A percentile compares a stretch with the other conserved stretches of the same genome.
Conservation (phyloP, 1,140 invertebrate species). For the Drosophila mayri region DNA sequence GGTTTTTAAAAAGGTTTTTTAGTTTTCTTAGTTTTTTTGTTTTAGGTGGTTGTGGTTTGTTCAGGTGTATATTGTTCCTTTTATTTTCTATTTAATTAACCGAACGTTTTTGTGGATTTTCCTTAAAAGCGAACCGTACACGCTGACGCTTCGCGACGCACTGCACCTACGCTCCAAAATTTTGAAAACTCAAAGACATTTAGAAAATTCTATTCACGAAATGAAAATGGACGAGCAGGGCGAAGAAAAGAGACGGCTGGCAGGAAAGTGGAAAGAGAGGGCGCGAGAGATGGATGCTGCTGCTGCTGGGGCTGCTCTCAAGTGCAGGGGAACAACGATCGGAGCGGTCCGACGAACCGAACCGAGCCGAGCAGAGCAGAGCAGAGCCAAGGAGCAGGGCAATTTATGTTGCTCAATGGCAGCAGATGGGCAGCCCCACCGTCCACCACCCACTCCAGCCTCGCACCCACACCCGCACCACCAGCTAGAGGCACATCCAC, state of each 20-base stretch:
- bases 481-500: slow-evolving; percentile 28
- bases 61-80: slow-evolving; percentile 18
- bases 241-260: slow-evolving; percentile 15
- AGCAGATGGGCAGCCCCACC: slow-evolving; percentile 64
- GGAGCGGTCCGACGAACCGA: slow-evolving; percentile 16
- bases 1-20: neutral
- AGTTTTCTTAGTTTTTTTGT: neutral
- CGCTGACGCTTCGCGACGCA: slow-evolving; percentile 82
- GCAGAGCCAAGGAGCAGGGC: slow-evolving; percentile 62
- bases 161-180: slow-evolving; percentile 85
- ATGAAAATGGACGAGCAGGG: slow-evolving; percentile 40
- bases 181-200: slow-evolving; percentile 82
- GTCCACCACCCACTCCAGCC: slow-evolving; percentile 23
- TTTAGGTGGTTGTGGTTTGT: neutral
- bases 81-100: slow-evolving; percentile 15
- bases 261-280: slow-evolving; percentile 29
- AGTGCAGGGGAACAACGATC: slow-evolving; percentile 49
- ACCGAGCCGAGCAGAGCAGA: slow-evolving; percentile 20
- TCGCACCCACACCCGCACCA: slow-evolving; percentile 34
- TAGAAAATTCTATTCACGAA: slow-evolving; percentile 77
- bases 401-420: slow-evolving; percentile 73
- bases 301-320: slow-evolving; percentile 44
- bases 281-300: slow-evolving; percentile 4
- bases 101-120: slow-evolving; percentile 2
- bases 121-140: slow-evolving; percentile 67